phyloP scores from a whole-genome alignment of 1,140 invertebrate species.

The Heliconius nattereri region DNA sequence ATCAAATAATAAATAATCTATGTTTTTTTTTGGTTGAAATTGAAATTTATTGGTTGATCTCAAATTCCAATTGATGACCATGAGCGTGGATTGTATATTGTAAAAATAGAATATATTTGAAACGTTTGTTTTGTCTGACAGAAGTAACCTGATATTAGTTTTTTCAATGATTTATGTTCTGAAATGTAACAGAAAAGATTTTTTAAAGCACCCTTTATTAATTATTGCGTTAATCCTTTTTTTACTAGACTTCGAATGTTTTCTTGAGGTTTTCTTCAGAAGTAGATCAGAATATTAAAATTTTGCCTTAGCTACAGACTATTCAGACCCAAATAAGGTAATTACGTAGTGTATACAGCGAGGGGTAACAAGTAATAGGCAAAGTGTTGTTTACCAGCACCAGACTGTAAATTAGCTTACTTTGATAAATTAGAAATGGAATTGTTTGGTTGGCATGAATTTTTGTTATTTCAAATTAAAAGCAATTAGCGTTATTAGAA shows the following conservation, averaged over 20 bases:
- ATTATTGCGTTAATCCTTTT: too few species aligned
- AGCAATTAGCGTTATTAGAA: constrained; percentile 4
- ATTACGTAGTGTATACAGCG: neutral
- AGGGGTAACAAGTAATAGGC: neutral
- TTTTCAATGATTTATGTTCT: neutral
- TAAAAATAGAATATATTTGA: neutral
- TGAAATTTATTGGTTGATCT: constrained; percentile 3
- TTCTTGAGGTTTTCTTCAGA: too few species aligned
- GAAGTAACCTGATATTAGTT: neutral
- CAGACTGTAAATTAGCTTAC: constrained; percentile 3
- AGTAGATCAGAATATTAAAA: neutral
- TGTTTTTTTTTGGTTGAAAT: neutral
- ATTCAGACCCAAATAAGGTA: neutral
- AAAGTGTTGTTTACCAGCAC: neutral
- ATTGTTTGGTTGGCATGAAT: neutral
- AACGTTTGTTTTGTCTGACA: neutral
- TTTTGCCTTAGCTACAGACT: neutral
- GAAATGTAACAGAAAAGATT: neutral
- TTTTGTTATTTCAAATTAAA: constrained; percentile 11
- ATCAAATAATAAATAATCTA: neutral
- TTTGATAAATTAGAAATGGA: constrained; percentile 6
- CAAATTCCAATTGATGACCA: constrained; percentile 7
- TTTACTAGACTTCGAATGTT: too few species aligned
- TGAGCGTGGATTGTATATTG: neutral
- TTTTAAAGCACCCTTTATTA: too few species aligned